Conservation (phyloP, 2,888 invertebrate genomes). For the Muscina levida region DNA sequence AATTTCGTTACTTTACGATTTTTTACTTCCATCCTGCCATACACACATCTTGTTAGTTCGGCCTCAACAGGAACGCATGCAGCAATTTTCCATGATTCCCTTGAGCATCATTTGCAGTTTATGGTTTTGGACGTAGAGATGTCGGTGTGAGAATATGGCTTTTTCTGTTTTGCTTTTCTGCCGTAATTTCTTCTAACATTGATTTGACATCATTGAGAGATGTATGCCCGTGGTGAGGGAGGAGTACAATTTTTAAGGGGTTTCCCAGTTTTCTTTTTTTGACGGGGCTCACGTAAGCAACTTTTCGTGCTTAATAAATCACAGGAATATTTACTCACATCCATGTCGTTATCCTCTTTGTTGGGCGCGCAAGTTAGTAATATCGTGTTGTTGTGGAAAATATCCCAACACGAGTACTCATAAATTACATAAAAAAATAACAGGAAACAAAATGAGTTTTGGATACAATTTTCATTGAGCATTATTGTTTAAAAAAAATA, state of each 20-base stretch:
- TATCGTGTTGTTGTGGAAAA: slow-evolving; percentile 35
- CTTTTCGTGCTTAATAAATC: slow-evolving; percentile 63
- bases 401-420: slow-evolving; percentile 32
- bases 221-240: not conserved
- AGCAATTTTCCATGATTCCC: slow-evolving; percentile 73
- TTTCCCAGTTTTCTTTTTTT: slow-evolving; percentile 51
- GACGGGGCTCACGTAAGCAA: slow-evolving; percentile 54
- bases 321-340: slow-evolving; percentile 53
- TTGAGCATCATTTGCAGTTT: slow-evolving; percentile 74
- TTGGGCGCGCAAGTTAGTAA: slow-evolving; percentile 18
- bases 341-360: slow-evolving; percentile 3
- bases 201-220: slow-evolving; percentile 22
- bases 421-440: slow-evolving; percentile 37
- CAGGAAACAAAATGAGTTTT: no score
- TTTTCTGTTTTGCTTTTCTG: slow-evolving; percentile 3
- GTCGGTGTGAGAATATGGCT: slow-evolving; percentile 17
- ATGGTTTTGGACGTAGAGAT: slow-evolving; percentile 72
- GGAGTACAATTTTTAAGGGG: not conserved
- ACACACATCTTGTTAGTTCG: slow-evolving; percentile 9
- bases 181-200: not conserved
- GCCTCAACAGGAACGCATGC: slow-evolving; percentile 45
- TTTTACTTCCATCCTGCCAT: no score
- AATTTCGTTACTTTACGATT: no score
- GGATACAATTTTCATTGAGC: not conserved
- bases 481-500: no score